Base-by-base conservation (phyloP, 2,888 invertebrate species). In the Drosophila formosana region DNA sequence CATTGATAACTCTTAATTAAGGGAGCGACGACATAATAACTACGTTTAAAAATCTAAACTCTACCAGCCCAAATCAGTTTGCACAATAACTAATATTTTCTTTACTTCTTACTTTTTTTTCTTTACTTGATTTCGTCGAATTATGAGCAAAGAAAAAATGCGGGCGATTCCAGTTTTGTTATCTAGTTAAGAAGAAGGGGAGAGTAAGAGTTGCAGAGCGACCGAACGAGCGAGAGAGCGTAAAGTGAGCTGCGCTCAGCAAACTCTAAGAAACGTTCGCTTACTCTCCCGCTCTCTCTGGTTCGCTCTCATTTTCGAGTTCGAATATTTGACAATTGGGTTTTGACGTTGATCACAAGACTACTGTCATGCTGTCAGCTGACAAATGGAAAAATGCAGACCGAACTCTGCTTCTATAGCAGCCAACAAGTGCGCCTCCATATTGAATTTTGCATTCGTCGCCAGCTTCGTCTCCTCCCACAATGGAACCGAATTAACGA, bases 281-380 rank as follows among this genome's bases (percentile, higher is more conserved):
- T 45, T 34, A 26, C 43, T 2, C 43, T 43, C 6, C 23, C 39
- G 9, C 56, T 32, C 51, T 58, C 45, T 46, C 53, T 39, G 67
- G 47, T 58, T n/a, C 53, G 47, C 80, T 64, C 78, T 70, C 78
- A 8, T 53, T 65, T 87, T 89, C 89, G 87, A 86, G 61, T 74
- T 86, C 86, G 86, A 86, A 88, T 61, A 72, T 89, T 83, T 89
- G 88, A 88, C 89, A 88, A 80, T 78, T 80, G 66, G 64, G 49
- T 71, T 80, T 82, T 88, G 90, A 90, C 90, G 81, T 86, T 78
- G 90, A 89, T 89, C 89, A 83, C 80, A 81, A 83, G 89, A 89
- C 89, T 79, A 67, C 74, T 82, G 82, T 88, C 89, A 89, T 77
- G 81, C 67, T 69, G 89, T 89, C 89, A 89, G 90, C 89, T 89